These are phyloP conservation scores for Lasaia peninsularis DNA, from an alignment of 1,140 invertebrate genomes.

Conservation along the genomic window DNA sequence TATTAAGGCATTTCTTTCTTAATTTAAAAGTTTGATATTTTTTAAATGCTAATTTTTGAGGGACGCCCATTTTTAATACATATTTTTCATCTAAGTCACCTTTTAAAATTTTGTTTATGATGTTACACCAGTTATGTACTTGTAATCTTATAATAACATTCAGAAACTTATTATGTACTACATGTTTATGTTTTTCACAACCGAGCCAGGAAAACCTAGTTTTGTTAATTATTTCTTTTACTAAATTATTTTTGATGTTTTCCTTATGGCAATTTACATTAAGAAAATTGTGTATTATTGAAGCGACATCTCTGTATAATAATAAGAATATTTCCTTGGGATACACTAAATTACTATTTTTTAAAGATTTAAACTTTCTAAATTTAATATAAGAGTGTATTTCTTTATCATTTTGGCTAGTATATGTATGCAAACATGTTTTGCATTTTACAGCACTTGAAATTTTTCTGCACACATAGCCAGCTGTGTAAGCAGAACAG, in stretches of 20 bases:
- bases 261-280: neutral
- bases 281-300: neutral
- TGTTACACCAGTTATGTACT: neutral
- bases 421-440: neutral
- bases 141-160: neutral
- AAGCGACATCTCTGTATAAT: neutral
- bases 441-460: neutral
- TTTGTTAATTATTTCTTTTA: neutral
- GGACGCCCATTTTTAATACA: neutral
- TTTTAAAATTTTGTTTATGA: neutral
- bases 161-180: neutral
- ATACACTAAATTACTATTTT: neutral
- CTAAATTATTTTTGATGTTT: neutral
- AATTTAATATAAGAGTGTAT: neutral
- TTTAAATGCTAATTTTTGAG: neutral
- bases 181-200: neutral
- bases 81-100: neutral
- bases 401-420: neutral
- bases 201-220: neutral
- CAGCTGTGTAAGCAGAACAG: neutral
- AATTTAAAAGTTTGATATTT: neutral
- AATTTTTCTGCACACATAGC: neutral
- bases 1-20: neutral
- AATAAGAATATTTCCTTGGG: neutral
- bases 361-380: neutral